phyloP scores from a whole-genome alignment of 2,888 invertebrate genomes.

The Epinotia nisella region DNA sequence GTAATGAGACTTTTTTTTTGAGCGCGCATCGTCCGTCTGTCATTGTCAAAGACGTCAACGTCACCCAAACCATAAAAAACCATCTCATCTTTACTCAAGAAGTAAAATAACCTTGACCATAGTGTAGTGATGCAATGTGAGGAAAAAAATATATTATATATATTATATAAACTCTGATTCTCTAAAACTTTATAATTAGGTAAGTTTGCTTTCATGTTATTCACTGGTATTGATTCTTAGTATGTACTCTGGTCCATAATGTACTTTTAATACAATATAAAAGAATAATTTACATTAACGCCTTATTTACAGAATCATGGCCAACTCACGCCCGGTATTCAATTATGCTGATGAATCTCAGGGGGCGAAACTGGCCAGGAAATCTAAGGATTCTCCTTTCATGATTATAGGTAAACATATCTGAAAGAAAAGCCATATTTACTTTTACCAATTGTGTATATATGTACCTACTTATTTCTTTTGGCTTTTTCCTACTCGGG shows the following conservation, averaged over 20 bases:
- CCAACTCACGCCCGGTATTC: constrained; percentile 68
- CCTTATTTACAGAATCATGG: constrained; percentile 59
- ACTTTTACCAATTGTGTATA: not conserved
- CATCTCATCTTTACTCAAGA: too few species aligned
- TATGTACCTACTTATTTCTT: too few species aligned
- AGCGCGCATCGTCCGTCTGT: not conserved
- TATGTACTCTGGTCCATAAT: not conserved
- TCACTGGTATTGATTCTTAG: not conserved
- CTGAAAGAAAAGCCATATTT: not conserved
- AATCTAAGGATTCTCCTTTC: constrained; percentile 89
- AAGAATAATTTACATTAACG: not conserved
- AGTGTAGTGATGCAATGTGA: constrained; percentile 67
- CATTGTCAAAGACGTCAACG: constrained; percentile 21
- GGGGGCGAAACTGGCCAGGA: constrained; percentile 84
- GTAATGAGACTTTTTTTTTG: too few species aligned
- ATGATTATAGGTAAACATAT: constrained; percentile 86
- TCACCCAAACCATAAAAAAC: too few species aligned
- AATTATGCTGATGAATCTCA: constrained; percentile 84
- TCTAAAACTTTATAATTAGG: constrained; percentile 43
- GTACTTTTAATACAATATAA: not conserved
- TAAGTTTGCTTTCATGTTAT: constrained; percentile 6
- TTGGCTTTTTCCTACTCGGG: too few species aligned
- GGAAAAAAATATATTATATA: constrained; percentile 49
- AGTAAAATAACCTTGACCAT: constrained; percentile 34
- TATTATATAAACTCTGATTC: constrained; percentile 68